Evolutionary conservation across 53 echinoderm and acorn worm genomes (phyloP).

Genomic region (Mesocentrotus franciscanus): DNA sequence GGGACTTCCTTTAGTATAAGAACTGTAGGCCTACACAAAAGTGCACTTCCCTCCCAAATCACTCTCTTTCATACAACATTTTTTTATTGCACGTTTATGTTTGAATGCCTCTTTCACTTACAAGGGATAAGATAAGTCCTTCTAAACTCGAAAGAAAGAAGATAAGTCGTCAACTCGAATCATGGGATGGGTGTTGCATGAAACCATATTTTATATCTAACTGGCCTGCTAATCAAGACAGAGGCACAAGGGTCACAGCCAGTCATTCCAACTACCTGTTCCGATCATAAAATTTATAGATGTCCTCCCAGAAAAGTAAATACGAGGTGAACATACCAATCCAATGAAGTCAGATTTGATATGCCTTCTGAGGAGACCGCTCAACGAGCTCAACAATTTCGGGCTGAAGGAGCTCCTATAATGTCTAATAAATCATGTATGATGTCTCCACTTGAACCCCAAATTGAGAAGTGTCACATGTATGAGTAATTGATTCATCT

Average conservation of each 20-base stretch:
- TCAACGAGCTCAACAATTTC: neutral
- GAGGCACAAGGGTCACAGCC: conserved; percentile 32
- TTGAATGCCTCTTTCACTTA: neutral
- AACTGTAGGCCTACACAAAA: neutral
- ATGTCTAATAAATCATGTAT: neutral
- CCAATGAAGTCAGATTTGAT: conserved; percentile 53
- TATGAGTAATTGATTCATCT: conserved; percentile 24
- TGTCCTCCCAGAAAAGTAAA: conserved; percentile 46
- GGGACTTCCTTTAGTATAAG: no score
- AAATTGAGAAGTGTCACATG: neutral
- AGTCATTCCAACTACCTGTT: conserved; percentile 44
- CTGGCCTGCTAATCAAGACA: conserved; percentile 38
- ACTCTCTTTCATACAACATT: neutral
- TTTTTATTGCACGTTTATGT: neutral
- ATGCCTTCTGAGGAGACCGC: conserved; percentile 13
- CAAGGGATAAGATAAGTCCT: neutral
- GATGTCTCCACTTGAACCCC: neutral
- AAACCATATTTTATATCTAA: neutral
- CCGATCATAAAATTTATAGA: conserved; percentile 56
- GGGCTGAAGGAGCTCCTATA: neutral
- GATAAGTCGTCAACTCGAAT: neutral
- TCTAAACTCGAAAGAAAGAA: neutral
- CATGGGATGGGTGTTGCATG: neutral
- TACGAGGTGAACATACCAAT: conserved; percentile 39
- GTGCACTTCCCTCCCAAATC: neutral